Conservation (phyloP, 2,113 vertebrate genomes). For the Alligator sinensis region DNA sequence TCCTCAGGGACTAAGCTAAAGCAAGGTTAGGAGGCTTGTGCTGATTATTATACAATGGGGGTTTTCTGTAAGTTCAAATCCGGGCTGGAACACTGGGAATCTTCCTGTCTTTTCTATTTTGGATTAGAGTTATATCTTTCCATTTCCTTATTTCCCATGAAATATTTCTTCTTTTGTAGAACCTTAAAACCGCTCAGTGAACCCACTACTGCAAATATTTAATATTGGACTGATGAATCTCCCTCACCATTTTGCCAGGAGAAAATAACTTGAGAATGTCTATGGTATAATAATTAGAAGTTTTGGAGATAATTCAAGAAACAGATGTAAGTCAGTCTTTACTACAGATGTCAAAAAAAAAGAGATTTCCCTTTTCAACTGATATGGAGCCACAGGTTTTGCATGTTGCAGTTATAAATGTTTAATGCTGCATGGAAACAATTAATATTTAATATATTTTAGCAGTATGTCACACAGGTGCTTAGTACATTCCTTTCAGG, state of each 20-base stretch:
- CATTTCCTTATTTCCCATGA: background rate
- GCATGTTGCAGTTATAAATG: slow-evolving; percentile 40
- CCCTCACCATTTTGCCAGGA: background rate
- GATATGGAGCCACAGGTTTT: slow-evolving; percentile 19
- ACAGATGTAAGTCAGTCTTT: slow-evolving; percentile 14
- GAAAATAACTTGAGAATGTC: slow-evolving; percentile 38
- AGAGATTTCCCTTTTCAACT: slow-evolving; percentile 33
- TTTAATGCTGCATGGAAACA: slow-evolving; percentile 48
- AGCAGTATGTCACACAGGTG: background rate
- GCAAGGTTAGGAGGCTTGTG: background rate
- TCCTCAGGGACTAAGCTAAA: slow-evolving; percentile 1
- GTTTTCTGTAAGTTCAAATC: background rate
- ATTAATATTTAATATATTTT: slow-evolving; percentile 63
- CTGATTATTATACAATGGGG: background rate
- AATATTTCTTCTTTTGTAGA: background rate
- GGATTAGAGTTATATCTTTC: background rate
- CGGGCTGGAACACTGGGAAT: background rate
- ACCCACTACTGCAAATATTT: slow-evolving; percentile 37
- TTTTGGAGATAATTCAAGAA: slow-evolving; percentile 47
- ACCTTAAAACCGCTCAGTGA: slow-evolving; percentile 1
- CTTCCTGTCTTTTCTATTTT: background rate
- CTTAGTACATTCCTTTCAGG: slow-evolving; percentile 41
- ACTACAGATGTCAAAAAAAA: slow-evolving; percentile 41
- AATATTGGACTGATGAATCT: background rate
- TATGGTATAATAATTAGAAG: slow-evolving; percentile 50